Base-by-base conservation (phyloP, 2,888 invertebrate genomes). In the Chalcosyrphus nemorum region DNA sequence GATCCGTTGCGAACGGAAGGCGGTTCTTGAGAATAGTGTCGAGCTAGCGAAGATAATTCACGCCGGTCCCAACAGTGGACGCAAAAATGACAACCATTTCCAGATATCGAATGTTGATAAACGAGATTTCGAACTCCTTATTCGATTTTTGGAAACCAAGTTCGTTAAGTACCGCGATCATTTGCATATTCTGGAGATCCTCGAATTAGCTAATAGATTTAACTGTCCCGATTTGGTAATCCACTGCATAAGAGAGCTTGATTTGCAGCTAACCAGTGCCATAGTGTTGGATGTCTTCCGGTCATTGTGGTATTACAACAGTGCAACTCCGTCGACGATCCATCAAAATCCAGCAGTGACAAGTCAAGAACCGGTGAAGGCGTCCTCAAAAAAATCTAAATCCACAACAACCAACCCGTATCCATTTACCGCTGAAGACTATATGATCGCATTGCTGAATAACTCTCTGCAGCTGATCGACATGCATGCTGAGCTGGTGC, bases 191-290 rank as follows among this genome's bases (percentile, higher is more conserved):
- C 87, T 92, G 52, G 89, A 90, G 75, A 90, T 92, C 81, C 88
- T 92, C 32, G 91, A 92, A 80, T 86, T 92, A 81, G 89, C 92
- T 63, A 91, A 91, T 86, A 89, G 90, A 59, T 92, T 89, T 86
- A 91, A 91, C 87, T 92, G 92, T 86, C 91, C 92, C 50, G 92
- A 91, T 87, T 87, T 92, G 87, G 90, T 91, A 13, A 91, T 90
- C 32, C 90, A 91, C 77, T 91, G 91, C 84, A 91, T 91, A 70
- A 90, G 91, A 65, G 91, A 92, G 87, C 87, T 92, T 63, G 92
- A 92, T 88, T 87, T 91, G 57, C 90, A 91, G 81, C 88, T 92
- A 41, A 90, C 90, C 68, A 89, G 90, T 85, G 89, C 89, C 66
- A 92, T 91, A 52, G 92, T 91, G 1, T 72, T 92, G 84, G 91